Evolutionary conservation across 2,888 invertebrate genomes (phyloP), one percentile per base, ranked within the genome.

Genomic region (Hypomecis punctinalis): DNA sequence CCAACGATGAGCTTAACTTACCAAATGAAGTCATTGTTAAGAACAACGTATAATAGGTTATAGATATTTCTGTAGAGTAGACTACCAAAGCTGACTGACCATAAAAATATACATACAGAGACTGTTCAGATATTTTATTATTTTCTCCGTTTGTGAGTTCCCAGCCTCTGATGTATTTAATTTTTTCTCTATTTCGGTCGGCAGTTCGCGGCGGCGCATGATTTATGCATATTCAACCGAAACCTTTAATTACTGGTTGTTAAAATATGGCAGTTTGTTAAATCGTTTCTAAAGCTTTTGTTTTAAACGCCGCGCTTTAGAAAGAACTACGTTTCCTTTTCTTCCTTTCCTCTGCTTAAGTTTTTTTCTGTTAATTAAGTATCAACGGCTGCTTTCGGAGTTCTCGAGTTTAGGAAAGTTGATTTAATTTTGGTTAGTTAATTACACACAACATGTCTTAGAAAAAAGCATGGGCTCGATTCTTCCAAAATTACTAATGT

Each of bases 261-360:
- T 93, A 93, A 93, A 91, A 93, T 93, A 93, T 93, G 92, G 91
- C 93, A 92, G 93, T 92, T 92, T 91, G 92, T 93, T 92, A 92
- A 90, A 92, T 89, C 86, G 88, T 90, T 90, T 80, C 79, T 80
- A 75, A 76, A 85, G 86, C 89, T 91, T 93, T 93, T 92, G 92
- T 92, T 92, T 93, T 86, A 84, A 87, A 87, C 83, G 80, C 89
- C 86, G 82, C 87, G 86, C 85, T 86, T 83, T 64, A 82, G 71
- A 82, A 77, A 78, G 78, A 80, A 79, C 65, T 57, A 61, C 77
- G 80, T 80, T 86, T 81, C 81, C 86, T 86, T 88, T 86, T 82
- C 83, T 81, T 79, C 76, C 76, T 77, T 72, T 79, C 77, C 76
- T 76, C 71, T 71, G 73, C 76, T 75, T 71, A 75, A 74, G 77